Evolutionary conservation across 2,888 invertebrate genomes (phyloP), one percentile per base, ranked within the genome.

Genomic region (Patella caerulea): DNA sequence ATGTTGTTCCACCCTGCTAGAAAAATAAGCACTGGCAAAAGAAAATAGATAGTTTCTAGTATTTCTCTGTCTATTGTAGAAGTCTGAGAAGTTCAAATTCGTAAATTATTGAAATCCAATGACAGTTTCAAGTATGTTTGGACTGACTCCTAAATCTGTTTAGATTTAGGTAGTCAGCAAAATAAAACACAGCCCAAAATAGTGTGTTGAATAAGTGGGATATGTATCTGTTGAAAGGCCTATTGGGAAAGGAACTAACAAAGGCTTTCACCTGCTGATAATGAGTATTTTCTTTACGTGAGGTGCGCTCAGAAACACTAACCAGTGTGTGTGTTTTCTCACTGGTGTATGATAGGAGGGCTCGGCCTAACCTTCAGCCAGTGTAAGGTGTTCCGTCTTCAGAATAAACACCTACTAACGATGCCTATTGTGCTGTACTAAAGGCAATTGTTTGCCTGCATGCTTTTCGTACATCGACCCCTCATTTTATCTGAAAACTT

Each of bases 201-300:
- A 19, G 24, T 65, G 65, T 65, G 65, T 65, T 65, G 65, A 65
- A 19, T 65, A 65, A 24, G 65, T 24, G 19, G 19, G 65, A 65
- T 65, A 65, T 65, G 65, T 65, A 65, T 65, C 65, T 65, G 9
- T 65, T 65, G 19, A 24, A 65, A 65, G 14, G 65, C 65, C 14
- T 65, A 24, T 65, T 65, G 19, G 11, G 24, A 19, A 65, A 65
- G 65, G 65, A 65, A 65, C 24, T 24, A 65, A 65, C 65, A 65
- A 19, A 65, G 65, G 65, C 65, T 65, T 65, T 65, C 65, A 65
- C 65, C 65, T 17, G 29, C 52, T 34, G 77, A 73, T 79, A 79
- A 79, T 77, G 77, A 79, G 71, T 79, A 77, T 79, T 79, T 79
- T 79, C 79, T 79, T 77, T 79, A 74, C 77, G 77, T 79, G 79